Conservation (phyloP, 2,113 vertebrate genomes). For the Orientallactaga bullata region DNA sequence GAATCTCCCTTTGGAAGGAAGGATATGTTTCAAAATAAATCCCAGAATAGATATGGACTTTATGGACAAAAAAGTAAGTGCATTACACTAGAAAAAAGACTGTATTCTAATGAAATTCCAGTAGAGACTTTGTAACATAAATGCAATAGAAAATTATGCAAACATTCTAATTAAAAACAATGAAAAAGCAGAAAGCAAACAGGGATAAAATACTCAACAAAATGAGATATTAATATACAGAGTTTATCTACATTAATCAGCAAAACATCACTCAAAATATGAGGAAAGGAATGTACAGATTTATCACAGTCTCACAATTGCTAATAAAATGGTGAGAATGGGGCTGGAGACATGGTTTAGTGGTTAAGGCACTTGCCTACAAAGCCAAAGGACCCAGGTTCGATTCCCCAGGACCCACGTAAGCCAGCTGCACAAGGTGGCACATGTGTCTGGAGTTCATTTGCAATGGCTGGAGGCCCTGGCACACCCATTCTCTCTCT, state of each 20-base stretch:
- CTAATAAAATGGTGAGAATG: slow-evolving; percentile 12
- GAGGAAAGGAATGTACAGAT: background rate
- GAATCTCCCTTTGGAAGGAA: background rate
- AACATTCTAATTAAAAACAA: slow-evolving; percentile 24
- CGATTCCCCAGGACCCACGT: too few species aligned
- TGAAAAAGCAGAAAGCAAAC: slow-evolving; percentile 19
- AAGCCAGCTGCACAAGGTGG: too few species aligned
- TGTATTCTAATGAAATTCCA: background rate
- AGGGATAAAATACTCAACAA: slow-evolving; percentile 63
- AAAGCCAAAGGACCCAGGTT: too few species aligned
- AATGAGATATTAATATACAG: slow-evolving; percentile 8
- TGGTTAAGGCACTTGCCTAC: too few species aligned
- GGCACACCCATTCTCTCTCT: too few species aligned
- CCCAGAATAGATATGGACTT: background rate
- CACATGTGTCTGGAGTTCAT: too few species aligned
- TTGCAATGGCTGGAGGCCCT: too few species aligned
- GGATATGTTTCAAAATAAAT: slow-evolving; percentile 48
- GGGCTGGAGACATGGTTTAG: too few species aligned
- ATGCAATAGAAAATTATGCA: background rate
- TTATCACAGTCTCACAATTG: background rate
- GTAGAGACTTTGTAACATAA: slow-evolving; percentile 8
- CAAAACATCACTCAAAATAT: slow-evolving; percentile 42
- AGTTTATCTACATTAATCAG: background rate
- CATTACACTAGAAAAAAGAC: background rate
- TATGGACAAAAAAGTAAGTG: slow-evolving; percentile 20